Evolutionary conservation across 2,888 invertebrate species (phyloP).

Genomic region (Dryobota labecula): DNA sequence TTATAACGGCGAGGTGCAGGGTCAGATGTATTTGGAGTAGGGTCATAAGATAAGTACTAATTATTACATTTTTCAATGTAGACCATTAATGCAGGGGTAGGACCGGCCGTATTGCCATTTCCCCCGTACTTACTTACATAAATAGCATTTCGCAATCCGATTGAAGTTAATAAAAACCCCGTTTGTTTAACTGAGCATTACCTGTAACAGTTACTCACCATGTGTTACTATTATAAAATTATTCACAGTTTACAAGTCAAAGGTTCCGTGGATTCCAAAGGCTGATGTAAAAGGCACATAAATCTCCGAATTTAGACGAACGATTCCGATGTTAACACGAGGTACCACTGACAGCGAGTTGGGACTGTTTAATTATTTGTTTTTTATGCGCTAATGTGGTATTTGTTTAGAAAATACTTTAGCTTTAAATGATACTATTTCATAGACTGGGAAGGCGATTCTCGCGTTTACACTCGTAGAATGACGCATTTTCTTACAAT

Average conservation of each 20-base stretch:
- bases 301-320: slow-evolving; percentile 61
- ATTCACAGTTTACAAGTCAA: slow-evolving; percentile 69
- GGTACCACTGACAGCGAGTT: slow-evolving; percentile 46
- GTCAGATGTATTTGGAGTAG: no score
- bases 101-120: not conserved
- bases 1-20: no score
- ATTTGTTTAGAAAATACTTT: not conserved
- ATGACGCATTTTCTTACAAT: no score
- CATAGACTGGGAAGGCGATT: not conserved
- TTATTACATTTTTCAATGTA: no score
- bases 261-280: slow-evolving; percentile 50
- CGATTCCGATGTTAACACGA: slow-evolving; percentile 52
- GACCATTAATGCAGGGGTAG: not conserved
- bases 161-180: slow-evolving; percentile 16
- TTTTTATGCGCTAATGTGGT: slow-evolving; percentile 17
- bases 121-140: not conserved
- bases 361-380: slow-evolving; percentile 1
- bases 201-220: slow-evolving; percentile 65
- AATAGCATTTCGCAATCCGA: slow-evolving; percentile 17
- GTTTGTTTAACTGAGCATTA: slow-evolving; percentile 30
- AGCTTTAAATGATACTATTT: not conserved
- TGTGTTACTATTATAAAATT: slow-evolving; percentile 66
- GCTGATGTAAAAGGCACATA: slow-evolving; percentile 58
- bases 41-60: no score
- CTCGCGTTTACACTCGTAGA: no score